Base-by-base conservation (phyloP, 2,888 invertebrate species). In the Anarsia innoxiella region DNA sequence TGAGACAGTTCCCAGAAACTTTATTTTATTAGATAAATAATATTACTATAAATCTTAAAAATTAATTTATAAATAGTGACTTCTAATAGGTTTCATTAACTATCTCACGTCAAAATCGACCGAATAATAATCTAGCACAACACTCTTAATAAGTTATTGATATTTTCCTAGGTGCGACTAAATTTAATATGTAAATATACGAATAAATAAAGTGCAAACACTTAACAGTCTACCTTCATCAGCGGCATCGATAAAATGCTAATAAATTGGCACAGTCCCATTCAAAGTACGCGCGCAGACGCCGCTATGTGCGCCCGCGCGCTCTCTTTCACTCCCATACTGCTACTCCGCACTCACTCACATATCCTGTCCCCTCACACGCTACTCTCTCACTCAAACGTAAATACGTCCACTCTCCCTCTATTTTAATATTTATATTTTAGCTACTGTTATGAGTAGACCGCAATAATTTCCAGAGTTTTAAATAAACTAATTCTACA, bases 201-300 rank as follows among this genome's bases (percentile, higher is more conserved):
- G 82, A 83, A 83, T 84, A 84, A 83, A 83, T 84, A 85, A 85
- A 85, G 86, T 86, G 86, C 86, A 86, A 83, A 86, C 85, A 87
- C 86, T 86, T 86, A 87, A 72, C 59, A 38, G 36, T 71, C 86
- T 88, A 88, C 78, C 63, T 62, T 77, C 75, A 59, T 78, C 68
- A 77, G 79, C 75, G 67, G 76, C 71, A 66, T 76, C 72, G 62
- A 65, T 69, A 67, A n/a, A n/a, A 78, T 70, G 76, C 79, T 80
- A 75, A 70, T 69, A 73, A 76, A 78, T 84, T 84, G 84, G 83
- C 84, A 83, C 83, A 73, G 71, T 82, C 80, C 72, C 82, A 77
- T 76, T 78, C 79, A 77, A 66, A 61, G 49, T 53, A 15, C n/a
- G 51, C 55, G 59, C 58, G 47, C 44, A 45, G 50, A 14, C 32